Base-by-base conservation (phyloP, 2,888 invertebrate genomes). In the Sesamia inferens region DNA sequence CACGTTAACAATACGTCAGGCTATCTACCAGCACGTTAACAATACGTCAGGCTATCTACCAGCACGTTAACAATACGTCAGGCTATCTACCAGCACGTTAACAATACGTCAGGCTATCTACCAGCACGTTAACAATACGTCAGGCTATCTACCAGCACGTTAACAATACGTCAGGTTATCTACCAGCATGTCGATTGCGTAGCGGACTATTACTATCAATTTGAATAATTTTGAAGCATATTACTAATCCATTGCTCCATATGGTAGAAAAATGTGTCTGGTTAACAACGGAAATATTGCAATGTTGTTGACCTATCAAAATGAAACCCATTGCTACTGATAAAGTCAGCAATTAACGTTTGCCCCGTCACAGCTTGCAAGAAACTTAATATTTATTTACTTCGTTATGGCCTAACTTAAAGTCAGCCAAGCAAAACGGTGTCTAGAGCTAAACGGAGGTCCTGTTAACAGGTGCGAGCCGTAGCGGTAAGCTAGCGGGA, bases 391-490 rank as follows among this genome's bases (percentile, higher is more conserved):
- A 74, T 74, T 51, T 48, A 78, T 65, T 57, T 22, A 39, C 78
- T 19, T 57, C 65, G 0, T 54, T 68, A 68, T 42, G n/a, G 51
- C 14, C 57, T 44, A 44, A 55, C 31, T 62, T 55, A 69, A 44
- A 47, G 16, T 42, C 55, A 59, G 61, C 48, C 66, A 51, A 44
- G 55, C 51, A 65, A 59, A 81, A 71, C 65, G 62, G 66, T 74
- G 54, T 69, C 63, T 71, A 51, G 48, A 66, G 54, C 47, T 71
- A 71, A 81, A 61, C 74, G 71, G 67, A 61, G 61, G 68, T 68
- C 62, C 71, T 71, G 80, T 66, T 71, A 51, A 44, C 77, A 81
- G 74, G 74, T 71, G 78, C 51, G 22, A 57, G 70, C 42, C 61
- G 44, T 51, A 57, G 78, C 74, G 82, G 78, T 69, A 14, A 57